Evolutionary conservation across 1,140 invertebrate genomes (phyloP).

Genomic region (Carcinoscorpius rotundicauda): DNA sequence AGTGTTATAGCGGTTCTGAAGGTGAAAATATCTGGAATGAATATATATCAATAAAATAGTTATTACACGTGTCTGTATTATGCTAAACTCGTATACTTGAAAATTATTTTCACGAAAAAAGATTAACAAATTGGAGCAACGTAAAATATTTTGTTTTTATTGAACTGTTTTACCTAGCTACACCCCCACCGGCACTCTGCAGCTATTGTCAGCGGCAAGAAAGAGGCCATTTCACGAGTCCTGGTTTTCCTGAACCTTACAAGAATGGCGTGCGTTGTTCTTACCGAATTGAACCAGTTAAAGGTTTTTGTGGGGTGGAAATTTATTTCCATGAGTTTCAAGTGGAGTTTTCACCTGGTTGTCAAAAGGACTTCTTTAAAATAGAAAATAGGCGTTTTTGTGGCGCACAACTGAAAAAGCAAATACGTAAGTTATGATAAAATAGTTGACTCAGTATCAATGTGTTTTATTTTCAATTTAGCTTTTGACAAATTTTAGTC

Average conservation of each 20-base stretch:
- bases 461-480: too few species aligned
- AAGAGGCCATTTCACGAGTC: conserved; percentile 21
- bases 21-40: too few species aligned
- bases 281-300: conserved; percentile 19
- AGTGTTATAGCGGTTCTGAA: too few species aligned
- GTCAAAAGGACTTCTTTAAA: conserved; percentile 19
- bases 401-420: conserved; percentile 19
- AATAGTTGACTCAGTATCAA: too few species aligned
- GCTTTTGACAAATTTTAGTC: too few species aligned
- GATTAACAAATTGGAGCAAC: too few species aligned
- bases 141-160: not conserved
- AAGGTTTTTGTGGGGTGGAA: conserved; percentile 20
- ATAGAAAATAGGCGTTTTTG: conserved; percentile 21
- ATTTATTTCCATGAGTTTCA: conserved; percentile 24
- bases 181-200: conserved; percentile 20
- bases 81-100: too few species aligned
- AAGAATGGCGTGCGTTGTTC: conserved; percentile 19
- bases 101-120: too few species aligned
- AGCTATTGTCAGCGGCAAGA: conserved; percentile 19
- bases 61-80: too few species aligned
- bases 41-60: too few species aligned
- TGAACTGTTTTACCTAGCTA: conserved; percentile 5
- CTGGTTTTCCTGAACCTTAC: conserved; percentile 25
- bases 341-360: conserved; percentile 17
- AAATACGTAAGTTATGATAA: conserved; percentile 15